Base-by-base conservation (phyloP, 2,888 invertebrate species). In the Amblyjoppa fuscipennis region DNA sequence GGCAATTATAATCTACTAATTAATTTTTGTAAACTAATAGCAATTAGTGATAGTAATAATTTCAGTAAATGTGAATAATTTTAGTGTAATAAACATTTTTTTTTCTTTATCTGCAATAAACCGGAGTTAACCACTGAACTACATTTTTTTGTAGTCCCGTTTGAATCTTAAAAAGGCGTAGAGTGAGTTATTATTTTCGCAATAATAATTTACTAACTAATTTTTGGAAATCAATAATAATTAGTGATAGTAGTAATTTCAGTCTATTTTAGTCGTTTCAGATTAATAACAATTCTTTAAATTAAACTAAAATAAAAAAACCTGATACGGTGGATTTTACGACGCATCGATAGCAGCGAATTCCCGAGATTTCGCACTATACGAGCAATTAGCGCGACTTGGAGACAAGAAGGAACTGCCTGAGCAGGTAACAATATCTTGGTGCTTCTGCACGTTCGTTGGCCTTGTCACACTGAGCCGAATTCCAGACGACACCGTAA, bases 391-490 rank as follows among this genome's bases (percentile, higher is more conserved):
- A 49, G 70, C 51, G 31, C 31, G 51, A 70, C 51, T 51, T 31
- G 2, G 9, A 51, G 31, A 34, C 28, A 6, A 71, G 34, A 71
- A 71, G 31, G 51, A 31, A 34, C 71, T 34, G 31, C 20, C 20
- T n/a, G 20, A 71, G 51, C 34, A 51, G 53, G 53, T 34, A 71
- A 71, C 71, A 34, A 71, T 34, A 56, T 71, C 56, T 71, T 25
- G n/a, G 71, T 56, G 34, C 11, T 71, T 71, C 38, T 71, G 38
- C 20, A 53, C 13, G 71, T 13, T 20, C 45, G 53, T 71, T 38
- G 56, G 56, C 71, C 71, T 71, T 71, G 71, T 71, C 71, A 71
- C 71, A 71, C 71, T 71, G 25, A 71, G 13, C 53, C 53, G 38
- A 71, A 71, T 71, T 71, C 71, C 71, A 20, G 31, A n/a, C 71